These are phyloP conservation scores for Sebastes elongatus DNA, from an alignment of 2,797 vertebrate genomes.

Conservation along the genomic window DNA sequence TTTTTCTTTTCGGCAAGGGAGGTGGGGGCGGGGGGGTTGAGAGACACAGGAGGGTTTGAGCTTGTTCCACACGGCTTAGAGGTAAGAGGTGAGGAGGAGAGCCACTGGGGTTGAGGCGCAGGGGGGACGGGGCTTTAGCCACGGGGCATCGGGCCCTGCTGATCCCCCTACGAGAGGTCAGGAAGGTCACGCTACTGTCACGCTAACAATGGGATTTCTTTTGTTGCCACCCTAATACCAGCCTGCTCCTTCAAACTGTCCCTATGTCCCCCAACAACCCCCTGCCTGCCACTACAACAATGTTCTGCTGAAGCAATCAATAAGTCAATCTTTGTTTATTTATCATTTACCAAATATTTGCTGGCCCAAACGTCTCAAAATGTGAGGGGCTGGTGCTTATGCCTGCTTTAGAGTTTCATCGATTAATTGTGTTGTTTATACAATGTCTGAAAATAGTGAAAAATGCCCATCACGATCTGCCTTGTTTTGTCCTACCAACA, in stretches of 20 bases:
- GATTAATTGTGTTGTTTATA: not conserved
- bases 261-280: not conserved
- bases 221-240: slow-evolving; percentile 59
- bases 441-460: not conserved
- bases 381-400: not conserved
- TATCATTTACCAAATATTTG: not conserved
- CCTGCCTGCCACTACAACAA: slow-evolving; percentile 14
- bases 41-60: slow-evolving; percentile 50
- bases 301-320: not conserved
- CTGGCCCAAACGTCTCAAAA: not conserved
- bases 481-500: not conserved
- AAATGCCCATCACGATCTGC: not conserved
- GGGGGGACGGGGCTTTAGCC: slow-evolving; percentile 60
- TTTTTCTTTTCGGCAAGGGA: slow-evolving; percentile 6
- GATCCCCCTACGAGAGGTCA: slow-evolving; percentile 77
- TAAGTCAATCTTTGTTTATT: not conserved
- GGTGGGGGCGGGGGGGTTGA: slow-evolving; percentile 25
- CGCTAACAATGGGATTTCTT: slow-evolving; percentile 83
- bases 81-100: slow-evolving; percentile 68
- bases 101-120: slow-evolving; percentile 67
- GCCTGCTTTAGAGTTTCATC: not conserved
- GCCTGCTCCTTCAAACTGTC: slow-evolving; percentile 38
- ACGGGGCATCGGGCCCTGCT: slow-evolving; percentile 53
- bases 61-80: slow-evolving; percentile 71
- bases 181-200: slow-evolving; percentile 83